These are phyloP conservation scores for Halichoerus grypus DNA, from an alignment of 2,113 vertebrate species.

Conservation along the genomic window DNA sequence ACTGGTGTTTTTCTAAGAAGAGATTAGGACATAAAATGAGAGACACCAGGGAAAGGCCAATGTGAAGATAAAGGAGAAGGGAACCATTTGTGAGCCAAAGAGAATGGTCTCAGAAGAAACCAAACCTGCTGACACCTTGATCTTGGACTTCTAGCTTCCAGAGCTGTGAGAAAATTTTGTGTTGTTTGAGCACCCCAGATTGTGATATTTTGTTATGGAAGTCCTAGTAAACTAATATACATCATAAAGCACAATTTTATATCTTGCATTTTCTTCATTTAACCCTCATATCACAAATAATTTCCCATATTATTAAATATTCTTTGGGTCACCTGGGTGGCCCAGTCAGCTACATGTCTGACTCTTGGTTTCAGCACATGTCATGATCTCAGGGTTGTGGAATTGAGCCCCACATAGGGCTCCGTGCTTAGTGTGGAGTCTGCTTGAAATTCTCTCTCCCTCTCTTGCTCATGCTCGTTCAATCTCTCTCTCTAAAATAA, in stretches of 20 bases:
- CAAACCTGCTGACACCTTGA: background rate
- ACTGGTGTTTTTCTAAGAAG: background rate
- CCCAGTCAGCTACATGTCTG: background rate
- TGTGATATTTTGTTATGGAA: background rate
- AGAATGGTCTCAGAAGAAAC: background rate
- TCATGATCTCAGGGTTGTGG: background rate
- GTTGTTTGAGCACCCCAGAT: background rate
- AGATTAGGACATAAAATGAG: background rate
- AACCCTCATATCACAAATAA: background rate
- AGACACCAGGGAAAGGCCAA: background rate
- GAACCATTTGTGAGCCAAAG: background rate
- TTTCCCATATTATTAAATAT: conserved; percentile 16
- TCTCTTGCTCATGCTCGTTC: background rate
- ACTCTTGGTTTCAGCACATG: background rate
- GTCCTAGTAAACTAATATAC: background rate
- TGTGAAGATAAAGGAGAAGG: background rate
- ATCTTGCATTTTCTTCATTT: background rate
- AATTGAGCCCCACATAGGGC: background rate
- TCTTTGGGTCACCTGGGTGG: background rate
- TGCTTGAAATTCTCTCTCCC: background rate
- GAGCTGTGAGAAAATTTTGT: background rate
- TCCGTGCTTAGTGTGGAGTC: background rate
- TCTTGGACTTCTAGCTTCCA: background rate
- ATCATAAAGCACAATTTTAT: background rate
- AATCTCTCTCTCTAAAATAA: background rate